A percentile compares a stretch with the other conserved stretches of the same genome.
phyloP scores from a whole-genome alignment of 2,797 vertebrate genomes.

The Sarcoramphus papa region DNA sequence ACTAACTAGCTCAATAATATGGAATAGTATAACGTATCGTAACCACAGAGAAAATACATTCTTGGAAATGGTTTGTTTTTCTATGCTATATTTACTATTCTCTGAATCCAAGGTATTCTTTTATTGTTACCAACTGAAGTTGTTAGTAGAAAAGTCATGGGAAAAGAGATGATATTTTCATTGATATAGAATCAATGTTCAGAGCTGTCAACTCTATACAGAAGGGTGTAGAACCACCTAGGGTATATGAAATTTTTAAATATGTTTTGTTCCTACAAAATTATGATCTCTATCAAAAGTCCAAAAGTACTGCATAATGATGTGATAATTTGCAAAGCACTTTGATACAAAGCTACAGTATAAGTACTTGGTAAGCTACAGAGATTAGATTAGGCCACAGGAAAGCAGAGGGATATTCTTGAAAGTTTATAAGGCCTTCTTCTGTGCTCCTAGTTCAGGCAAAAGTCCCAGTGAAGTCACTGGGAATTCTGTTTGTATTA shows the following conservation, averaged over 20 bases:
- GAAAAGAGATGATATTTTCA: not conserved
- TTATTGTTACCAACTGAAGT: constrained; percentile 26
- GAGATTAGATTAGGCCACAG: not conserved
- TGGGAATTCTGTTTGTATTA: constrained; percentile 50
- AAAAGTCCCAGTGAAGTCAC: constrained; percentile 31
- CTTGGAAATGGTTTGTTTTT: constrained; percentile 61
- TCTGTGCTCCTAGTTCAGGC: not conserved
- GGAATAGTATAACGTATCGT: not conserved
- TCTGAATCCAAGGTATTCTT: constrained; percentile 1
- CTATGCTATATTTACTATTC: constrained; percentile 45
- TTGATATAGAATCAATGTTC: not conserved
- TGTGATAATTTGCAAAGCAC: not conserved
- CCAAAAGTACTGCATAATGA: not conserved
- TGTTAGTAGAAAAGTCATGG: constrained; percentile 2
- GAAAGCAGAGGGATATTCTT: constrained; percentile 17
- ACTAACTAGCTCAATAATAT: constrained; percentile 18
- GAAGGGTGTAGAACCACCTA: not conserved
- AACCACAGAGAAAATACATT: constrained; percentile 36
- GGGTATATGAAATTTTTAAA: not conserved
- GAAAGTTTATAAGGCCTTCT: not conserved
- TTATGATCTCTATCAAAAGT: not conserved
- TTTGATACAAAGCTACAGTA: not conserved
- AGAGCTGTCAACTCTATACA: not conserved
- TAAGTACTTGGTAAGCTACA: not conserved
- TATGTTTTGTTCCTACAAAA: not conserved